Evolutionary conservation across 2,888 invertebrate genomes (phyloP), one percentile per base, ranked within the genome.

Genomic region (Polydrusus pterygomalis): DNA sequence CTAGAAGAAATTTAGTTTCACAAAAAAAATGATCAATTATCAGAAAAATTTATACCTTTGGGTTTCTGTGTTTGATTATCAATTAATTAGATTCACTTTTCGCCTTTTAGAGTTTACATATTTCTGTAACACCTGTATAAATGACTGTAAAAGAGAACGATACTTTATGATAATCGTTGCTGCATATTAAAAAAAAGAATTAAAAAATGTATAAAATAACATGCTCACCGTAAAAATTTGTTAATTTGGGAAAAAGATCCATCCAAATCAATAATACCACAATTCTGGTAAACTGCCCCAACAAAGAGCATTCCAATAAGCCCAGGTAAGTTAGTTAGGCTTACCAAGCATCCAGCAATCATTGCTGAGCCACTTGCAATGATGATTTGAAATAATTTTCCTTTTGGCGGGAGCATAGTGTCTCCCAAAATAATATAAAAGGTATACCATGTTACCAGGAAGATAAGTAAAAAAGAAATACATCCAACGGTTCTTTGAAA

Each of bases 221-320:
- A 40, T 68, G 64, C 85, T 86, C 83, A 94, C 94, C 94, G 92
- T 79, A 96, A 88, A 85, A 94, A 92, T 45, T 91, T 90, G 40
- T 93, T 90, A 43, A 95, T 92, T 77, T 89, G 88, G 56, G 89
- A 85, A 85, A 94, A 95, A 30, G 89, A 89, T 9, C 91, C 90
- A 81, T 94, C 93, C 43, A 88, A 84, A 85, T 92, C 88, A 67
- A 95, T 92, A 82, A 94, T 90, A 51, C 93, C 93, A 43, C 93
- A 87, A 85, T 96, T 96, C 87, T 93, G 92, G 81, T 93, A 90
- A 43, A 95, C 82, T 65, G 96, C 91, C 80, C 96, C 97, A 54
- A 94, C 93, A 80, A 95, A 87, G 25, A 97, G 90, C 95, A 96
- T 96, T 65, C 96, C 97, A 80, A 96, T 94, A 15, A 96, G 91